Conservation (phyloP, 2,888 invertebrate genomes). For the Cheilosia scutellata region DNA sequence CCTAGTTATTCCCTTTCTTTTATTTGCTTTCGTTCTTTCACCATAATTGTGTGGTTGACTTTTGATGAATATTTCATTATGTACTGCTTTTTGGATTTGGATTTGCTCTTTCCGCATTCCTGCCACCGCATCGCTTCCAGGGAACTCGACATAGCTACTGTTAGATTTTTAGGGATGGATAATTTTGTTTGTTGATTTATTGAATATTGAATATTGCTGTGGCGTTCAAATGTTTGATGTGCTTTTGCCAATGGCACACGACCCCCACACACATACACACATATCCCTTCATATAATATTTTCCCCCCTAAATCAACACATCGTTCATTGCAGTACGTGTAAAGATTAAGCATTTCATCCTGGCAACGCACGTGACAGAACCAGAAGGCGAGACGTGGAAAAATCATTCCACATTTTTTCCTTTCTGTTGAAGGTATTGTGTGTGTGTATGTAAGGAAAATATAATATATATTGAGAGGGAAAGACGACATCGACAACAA, state of each 20-base stretch:
- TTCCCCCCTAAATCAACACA: slow-evolving; percentile 65
- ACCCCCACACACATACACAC: not conserved
- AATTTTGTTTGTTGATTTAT: slow-evolving; percentile 67
- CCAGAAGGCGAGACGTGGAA: slow-evolving; percentile 12
- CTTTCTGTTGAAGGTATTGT: not conserved
- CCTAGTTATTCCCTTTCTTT: too few relatives aligned
- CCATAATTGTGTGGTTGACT: slow-evolving; percentile 73
- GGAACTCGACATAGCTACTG: slow-evolving; percentile 28
- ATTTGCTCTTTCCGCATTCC: slow-evolving; percentile 41
- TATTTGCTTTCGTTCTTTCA: slow-evolving; percentile 17
- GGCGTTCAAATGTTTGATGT: not conserved
- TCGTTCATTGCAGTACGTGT: slow-evolving; percentile 67
- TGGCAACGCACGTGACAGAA: slow-evolving; percentile 53
- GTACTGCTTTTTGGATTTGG: slow-evolving; percentile 56
- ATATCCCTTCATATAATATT: slow-evolving; percentile 18
- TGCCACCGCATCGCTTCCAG: slow-evolving; percentile 24
- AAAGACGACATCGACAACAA: slow-evolving; percentile 28
- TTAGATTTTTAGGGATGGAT: slow-evolving; percentile 39
- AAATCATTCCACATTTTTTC: slow-evolving; percentile 38
- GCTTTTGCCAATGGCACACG: not conserved
- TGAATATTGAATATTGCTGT: slow-evolving; percentile 48
- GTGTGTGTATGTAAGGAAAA: slow-evolving; percentile 1
- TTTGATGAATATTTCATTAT: slow-evolving; percentile 74
- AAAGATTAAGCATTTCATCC: slow-evolving; percentile 71
- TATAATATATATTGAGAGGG: not conserved